Percentiles rank a stretch among this genome's conserved stretches.
These are phyloP conservation scores for Stenchaetothrips biformis DNA, from an alignment of 2,888 invertebrate species.

Conservation along the genomic window DNA sequence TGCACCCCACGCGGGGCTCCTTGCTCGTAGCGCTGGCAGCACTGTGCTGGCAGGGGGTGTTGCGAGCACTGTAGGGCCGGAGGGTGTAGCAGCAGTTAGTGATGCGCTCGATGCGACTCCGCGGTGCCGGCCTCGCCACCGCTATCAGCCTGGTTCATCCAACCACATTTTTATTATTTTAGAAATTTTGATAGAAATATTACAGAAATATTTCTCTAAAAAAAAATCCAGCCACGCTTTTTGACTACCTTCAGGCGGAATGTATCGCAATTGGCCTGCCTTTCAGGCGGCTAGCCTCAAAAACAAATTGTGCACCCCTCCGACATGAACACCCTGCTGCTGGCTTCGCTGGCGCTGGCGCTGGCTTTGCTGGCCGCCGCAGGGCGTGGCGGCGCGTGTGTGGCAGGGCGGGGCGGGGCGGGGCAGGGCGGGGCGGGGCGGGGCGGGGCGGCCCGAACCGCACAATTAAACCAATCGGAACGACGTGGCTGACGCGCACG, in stretches of 20 bases:
- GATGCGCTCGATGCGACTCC: slow-evolving; percentile 12
- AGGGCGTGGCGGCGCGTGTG: not conserved
- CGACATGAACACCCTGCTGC: not conserved
- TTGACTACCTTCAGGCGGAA: no score
- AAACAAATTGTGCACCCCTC: not conserved
- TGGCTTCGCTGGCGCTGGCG: not conserved
- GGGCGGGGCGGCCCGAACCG: not conserved
- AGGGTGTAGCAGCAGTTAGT: no score
- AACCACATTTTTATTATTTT: no score
- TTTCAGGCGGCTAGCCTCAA: no score
- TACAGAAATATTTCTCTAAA: no score
- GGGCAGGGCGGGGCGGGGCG: not conserved
- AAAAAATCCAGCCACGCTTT: no score
- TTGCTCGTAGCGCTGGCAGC: no score
- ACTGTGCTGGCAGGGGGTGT: not conserved
- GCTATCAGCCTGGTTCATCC: no score
- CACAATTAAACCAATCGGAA: not conserved
- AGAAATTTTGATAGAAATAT: no score
- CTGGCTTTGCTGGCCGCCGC: not conserved
- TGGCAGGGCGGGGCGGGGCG: not conserved
- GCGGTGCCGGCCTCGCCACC: not conserved
- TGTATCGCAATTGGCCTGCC: no score
- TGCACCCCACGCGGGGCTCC: no score
- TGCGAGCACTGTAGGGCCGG: not conserved
- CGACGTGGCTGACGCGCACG: no score